Conservation (phyloP, 2,888 invertebrate genomes). For the Zygogramma bicolorata region DNA sequence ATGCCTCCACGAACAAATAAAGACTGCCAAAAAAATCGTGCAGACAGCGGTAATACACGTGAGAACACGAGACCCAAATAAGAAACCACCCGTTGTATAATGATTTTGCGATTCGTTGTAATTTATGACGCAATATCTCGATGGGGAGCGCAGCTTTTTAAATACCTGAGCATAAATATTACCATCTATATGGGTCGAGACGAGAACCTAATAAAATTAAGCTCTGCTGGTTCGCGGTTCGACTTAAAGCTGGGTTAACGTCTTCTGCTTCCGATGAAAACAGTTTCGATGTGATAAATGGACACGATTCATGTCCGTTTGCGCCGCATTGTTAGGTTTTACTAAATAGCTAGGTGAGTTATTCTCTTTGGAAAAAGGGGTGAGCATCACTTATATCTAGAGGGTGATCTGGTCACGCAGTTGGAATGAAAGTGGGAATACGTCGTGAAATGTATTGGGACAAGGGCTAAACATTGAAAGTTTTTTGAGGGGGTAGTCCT, state of each 20-base stretch:
- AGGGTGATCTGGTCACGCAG: background rate
- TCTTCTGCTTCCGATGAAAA: constrained; percentile 29
- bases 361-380: background rate
- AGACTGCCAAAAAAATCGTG: constrained; percentile 22
- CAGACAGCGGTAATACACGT: constrained; percentile 42
- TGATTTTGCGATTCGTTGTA: constrained; percentile 53
- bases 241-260: constrained; percentile 16
- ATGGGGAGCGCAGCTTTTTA: constrained; percentile 50
- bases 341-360: background rate
- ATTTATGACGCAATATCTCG: constrained; percentile 54
- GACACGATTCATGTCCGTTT: constrained; percentile 17
- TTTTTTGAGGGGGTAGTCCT: no score
- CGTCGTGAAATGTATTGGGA: no score
- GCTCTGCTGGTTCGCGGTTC: background rate
- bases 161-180: constrained; percentile 49
- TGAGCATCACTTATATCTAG: background rate
- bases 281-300: constrained; percentile 27
- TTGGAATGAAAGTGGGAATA: background rate
- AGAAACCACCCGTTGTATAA: constrained; percentile 46
- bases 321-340: background rate
- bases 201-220: constrained; percentile 52
- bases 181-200: constrained; percentile 47
- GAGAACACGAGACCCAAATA: constrained; percentile 41
- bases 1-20: background rate
- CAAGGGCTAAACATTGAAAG: no score